These are phyloP conservation scores for Laticauda laticaudata DNA, from an alignment of 2,113 vertebrate genomes.

Conservation along the genomic window DNA sequence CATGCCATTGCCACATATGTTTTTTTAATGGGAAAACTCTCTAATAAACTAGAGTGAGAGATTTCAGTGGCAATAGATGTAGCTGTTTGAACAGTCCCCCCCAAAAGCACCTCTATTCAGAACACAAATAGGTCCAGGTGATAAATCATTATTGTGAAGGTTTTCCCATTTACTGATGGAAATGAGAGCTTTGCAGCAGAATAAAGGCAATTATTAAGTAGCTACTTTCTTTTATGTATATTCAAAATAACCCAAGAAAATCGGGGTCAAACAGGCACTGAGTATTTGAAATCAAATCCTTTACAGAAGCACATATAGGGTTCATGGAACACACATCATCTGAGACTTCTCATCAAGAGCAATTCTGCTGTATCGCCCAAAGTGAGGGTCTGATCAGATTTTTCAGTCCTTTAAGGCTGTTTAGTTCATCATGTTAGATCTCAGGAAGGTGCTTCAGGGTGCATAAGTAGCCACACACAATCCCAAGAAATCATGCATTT, in stretches of 20 bases:
- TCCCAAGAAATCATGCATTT: background rate
- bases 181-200: background rate
- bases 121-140: background rate
- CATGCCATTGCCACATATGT: background rate
- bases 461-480: background rate
- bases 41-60: background rate
- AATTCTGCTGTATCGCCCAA: background rate
- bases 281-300: background rate
- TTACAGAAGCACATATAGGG: background rate
- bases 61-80: background rate
- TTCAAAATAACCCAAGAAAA: background rate
- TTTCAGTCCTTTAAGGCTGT: background rate
- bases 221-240: background rate
- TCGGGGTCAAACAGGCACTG: background rate
- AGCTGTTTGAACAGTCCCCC: background rate
- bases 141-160: background rate
- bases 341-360: background rate
- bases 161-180: slow-evolving; percentile 7
- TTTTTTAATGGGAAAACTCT: background rate
- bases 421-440: background rate
- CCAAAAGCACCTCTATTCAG: slow-evolving; percentile 25
- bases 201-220: background rate
- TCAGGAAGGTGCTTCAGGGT: background rate
- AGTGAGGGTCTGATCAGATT: background rate
- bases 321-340: background rate